Conservation (phyloP, 2,888 invertebrate genomes). For the Microctonus hyperodae region DNA sequence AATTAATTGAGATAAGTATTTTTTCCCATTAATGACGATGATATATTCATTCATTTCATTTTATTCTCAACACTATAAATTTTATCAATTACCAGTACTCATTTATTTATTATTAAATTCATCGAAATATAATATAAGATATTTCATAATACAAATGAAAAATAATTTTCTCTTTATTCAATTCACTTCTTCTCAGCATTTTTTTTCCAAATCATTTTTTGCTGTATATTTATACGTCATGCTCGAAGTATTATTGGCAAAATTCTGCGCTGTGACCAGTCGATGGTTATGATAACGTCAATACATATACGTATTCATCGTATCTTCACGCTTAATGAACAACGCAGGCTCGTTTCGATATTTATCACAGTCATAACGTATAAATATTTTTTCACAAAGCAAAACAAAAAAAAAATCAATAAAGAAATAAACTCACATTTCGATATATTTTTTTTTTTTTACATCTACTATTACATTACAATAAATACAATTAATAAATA, state of each 20-base stretch:
- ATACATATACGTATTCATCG: slow-evolving; percentile 32
- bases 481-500: no score
- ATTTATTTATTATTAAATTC: no score
- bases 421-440: neutral
- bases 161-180: no score
- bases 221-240: slow-evolving; percentile 5
- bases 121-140: no score
- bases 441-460: neutral
- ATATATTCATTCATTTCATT: neutral
- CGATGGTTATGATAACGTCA: slow-evolving; percentile 32
- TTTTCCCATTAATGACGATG: neutral
- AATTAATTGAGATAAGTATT: neutral
- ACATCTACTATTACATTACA: no score
- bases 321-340: slow-evolving; percentile 42
- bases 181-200: neutral
- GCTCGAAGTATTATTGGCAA: slow-evolving; percentile 23
- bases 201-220: neutral
- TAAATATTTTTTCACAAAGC: slow-evolving; percentile 4
- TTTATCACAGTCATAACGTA: slow-evolving; percentile 28
- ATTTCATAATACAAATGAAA: no score
- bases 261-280: slow-evolving; percentile 22
- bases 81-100: no score
- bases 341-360: slow-evolving; percentile 26
- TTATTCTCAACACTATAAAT: neutral
- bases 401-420: slow-evolving; percentile 5